Conservation (phyloP, 2,888 invertebrate genomes). For the Microdon myrmicae region DNA sequence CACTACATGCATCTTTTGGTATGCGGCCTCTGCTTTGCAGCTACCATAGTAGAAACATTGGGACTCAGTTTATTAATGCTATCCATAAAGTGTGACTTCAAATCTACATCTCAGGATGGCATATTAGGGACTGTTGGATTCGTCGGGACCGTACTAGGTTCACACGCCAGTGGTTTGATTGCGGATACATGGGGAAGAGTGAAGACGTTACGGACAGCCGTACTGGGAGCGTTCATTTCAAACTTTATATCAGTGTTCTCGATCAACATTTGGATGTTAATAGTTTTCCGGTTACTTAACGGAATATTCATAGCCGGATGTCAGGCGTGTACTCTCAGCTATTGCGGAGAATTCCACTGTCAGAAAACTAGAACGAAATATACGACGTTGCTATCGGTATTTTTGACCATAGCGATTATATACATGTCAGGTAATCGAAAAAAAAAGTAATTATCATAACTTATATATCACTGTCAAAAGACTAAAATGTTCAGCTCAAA, state of each 20-base stretch:
- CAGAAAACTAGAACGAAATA: constrained; percentile 68
- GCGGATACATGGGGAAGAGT: constrained; percentile 80
- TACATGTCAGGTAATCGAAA: constrained; percentile 70
- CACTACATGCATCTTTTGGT: constrained; percentile 72
- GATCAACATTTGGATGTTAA: constrained; percentile 71
- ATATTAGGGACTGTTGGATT: constrained; percentile 75
- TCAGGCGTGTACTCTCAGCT: constrained; percentile 71
- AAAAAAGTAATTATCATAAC: too few relatives aligned
- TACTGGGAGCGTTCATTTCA: constrained; percentile 69
- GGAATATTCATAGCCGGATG: constrained; percentile 71
- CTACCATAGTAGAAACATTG: constrained; percentile 76
- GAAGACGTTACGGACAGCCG: constrained; percentile 69
- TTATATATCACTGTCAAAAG: too few relatives aligned
- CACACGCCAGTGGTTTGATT: constrained; percentile 82
- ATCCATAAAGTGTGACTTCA: constrained; percentile 75
- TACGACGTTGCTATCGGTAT: constrained; percentile 71
- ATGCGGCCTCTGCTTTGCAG: constrained; percentile 73
- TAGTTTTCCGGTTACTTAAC: constrained; percentile 73
- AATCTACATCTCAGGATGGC: constrained; percentile 73
- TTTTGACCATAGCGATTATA: constrained; percentile 70
- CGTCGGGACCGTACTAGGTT: constrained; percentile 77
- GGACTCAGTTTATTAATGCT: constrained; percentile 75
- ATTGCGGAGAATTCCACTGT: constrained; percentile 72
- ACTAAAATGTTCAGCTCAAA: too few relatives aligned
- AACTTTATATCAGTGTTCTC: constrained; percentile 72